These are phyloP conservation scores for Boloria selene DNA, from an alignment of 2,888 invertebrate species.

Conservation along the genomic window DNA sequence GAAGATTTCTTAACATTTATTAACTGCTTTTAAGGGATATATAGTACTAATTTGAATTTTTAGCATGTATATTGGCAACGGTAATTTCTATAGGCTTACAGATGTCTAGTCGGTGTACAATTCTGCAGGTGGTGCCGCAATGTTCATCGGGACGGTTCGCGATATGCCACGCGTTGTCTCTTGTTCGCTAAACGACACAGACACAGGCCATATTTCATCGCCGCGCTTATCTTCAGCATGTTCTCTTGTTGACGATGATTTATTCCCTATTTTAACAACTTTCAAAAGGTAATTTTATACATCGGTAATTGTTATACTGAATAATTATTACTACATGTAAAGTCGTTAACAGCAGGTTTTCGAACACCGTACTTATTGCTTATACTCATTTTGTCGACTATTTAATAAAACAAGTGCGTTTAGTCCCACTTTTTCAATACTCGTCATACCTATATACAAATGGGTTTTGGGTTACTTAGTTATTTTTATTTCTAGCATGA, in stretches of 20 bases:
- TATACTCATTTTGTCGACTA: conserved; percentile 18
- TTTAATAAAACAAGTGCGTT: too few species aligned
- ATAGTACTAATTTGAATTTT: too few species aligned
- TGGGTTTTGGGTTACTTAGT: too few species aligned
- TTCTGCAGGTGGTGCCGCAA: conserved; percentile 41
- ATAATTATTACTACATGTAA: conserved; percentile 33
- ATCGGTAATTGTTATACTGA: conserved; percentile 36
- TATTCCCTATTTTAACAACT: conserved; percentile 65
- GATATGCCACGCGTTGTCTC: conserved; percentile 53
- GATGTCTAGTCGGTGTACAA: conserved; percentile 28
- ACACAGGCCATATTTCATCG: conserved; percentile 60
- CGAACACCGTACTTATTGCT: conserved; percentile 13
- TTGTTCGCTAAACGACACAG: conserved; percentile 62
- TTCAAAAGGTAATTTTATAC: conserved; percentile 46
- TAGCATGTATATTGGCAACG: conserved; percentile 10
- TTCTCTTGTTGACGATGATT: conserved; percentile 67
- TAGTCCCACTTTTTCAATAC: too few species aligned
- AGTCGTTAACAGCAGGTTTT: conserved; percentile 19
- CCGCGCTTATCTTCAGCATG: conserved; percentile 67
- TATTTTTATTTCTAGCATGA: too few species aligned
- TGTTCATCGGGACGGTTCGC: conserved; percentile 51
- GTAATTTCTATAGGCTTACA: conserved; percentile 28
- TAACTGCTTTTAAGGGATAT: too few species aligned
- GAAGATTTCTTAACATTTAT: too few species aligned
- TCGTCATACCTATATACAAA: too few species aligned